These are phyloP conservation scores for Micromesistius poutassou DNA, from an alignment of 2,797 vertebrate genomes.

Conservation along the genomic window DNA sequence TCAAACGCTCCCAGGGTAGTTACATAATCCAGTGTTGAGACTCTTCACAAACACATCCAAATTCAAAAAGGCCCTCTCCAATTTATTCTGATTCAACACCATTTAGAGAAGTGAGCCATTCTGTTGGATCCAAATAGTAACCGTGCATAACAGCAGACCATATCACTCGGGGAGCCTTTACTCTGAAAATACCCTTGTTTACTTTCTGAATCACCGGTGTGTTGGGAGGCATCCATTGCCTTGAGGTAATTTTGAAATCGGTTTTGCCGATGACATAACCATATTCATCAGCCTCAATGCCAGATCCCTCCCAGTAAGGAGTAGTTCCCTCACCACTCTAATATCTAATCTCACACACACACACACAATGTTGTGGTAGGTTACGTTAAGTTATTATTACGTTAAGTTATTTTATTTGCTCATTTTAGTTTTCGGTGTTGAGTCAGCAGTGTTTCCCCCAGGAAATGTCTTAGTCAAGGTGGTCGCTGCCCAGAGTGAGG, in stretches of 20 bases:
- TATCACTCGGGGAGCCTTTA: not conserved
- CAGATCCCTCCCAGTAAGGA: not conserved
- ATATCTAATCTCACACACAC: too few species aligned
- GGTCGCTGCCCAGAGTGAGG: too few species aligned
- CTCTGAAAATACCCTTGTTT: not conserved
- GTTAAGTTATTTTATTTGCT: too few species aligned
- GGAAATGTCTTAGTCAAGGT: too few species aligned
- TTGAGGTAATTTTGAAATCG: not conserved
- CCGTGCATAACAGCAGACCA: not conserved
- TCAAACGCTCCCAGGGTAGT: not conserved
- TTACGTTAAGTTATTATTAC: too few species aligned
- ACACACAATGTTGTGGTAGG: too few species aligned
- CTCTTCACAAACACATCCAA: not conserved
- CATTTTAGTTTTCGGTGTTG: too few species aligned
- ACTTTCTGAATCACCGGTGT: not conserved
- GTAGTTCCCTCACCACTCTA: not conserved
- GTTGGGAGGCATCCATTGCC: not conserved
- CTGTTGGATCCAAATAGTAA: not conserved
- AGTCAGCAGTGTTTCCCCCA: too few species aligned
- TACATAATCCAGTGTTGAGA: not conserved
- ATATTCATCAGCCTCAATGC: not conserved
- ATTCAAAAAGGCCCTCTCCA: not conserved
- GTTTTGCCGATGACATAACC: not conserved
- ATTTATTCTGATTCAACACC: not conserved
- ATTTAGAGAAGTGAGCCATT: not conserved